These are phyloP conservation scores for Periophthalmodon schlosseri DNA, from an alignment of 2,113 vertebrate species.

Conservation along the genomic window DNA sequence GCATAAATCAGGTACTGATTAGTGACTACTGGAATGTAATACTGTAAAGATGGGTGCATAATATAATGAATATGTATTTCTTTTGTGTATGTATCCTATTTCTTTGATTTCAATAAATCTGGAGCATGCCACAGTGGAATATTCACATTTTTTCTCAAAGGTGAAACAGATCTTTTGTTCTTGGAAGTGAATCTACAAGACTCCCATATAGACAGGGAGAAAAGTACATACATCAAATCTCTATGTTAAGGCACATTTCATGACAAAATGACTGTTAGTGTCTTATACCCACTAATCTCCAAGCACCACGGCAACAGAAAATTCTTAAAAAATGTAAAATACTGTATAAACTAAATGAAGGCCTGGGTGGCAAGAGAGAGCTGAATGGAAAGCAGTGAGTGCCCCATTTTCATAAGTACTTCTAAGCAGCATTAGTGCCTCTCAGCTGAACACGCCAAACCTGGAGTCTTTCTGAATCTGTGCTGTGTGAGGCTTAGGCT, in stretches of 20 bases:
- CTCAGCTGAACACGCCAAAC: conserved; percentile 71
- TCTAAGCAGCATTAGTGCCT: conserved; percentile 72
- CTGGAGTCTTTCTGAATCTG: conserved; percentile 63
- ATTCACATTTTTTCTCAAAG: conserved; percentile 40
- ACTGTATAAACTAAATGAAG: conserved; percentile 24
- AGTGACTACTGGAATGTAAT: neutral
- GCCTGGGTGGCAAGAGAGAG: conserved; percentile 42
- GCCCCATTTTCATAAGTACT: conserved; percentile 69
- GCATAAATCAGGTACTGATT: neutral
- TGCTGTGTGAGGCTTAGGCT: conserved; percentile 59
- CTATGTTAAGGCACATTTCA: neutral
- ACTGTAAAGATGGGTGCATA: neutral
- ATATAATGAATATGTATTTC: conserved; percentile 18
- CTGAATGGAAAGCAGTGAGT: conserved; percentile 45
- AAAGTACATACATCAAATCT: neutral
- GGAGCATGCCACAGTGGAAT: conserved; percentile 56
- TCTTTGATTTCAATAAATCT: conserved; percentile 46
- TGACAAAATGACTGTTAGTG: conserved; percentile 30
- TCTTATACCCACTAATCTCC: conserved; percentile 48
- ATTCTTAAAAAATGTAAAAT: conserved; percentile 30
- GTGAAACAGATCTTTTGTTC: conserved; percentile 53
- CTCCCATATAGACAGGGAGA: conserved; percentile 47
- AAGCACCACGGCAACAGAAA: conserved; percentile 42
- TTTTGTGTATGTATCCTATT: neutral
- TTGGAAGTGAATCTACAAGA: conserved; percentile 37